phyloP scores from a whole-genome alignment of 1,140 invertebrate species.

The Stegodyphus mimosarum region DNA sequence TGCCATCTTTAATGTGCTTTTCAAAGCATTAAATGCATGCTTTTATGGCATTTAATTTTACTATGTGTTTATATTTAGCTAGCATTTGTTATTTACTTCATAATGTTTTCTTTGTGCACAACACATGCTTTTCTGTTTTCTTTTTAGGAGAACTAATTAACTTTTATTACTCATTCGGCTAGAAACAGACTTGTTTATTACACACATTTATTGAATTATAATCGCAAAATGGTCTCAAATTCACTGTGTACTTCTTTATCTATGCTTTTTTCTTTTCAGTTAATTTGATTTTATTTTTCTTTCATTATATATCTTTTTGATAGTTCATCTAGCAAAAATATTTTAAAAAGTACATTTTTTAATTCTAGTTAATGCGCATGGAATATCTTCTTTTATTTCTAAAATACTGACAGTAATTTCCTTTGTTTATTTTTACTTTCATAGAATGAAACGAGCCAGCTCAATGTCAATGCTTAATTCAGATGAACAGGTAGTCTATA shows the following conservation, averaged over 20 bases:
- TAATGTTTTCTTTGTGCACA: slow-evolving; percentile 13
- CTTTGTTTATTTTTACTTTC: background rate
- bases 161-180: background rate
- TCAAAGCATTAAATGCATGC: background rate
- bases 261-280: slow-evolving; percentile 5
- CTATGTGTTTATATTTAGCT: background rate
- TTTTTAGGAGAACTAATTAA: background rate
- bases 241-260: background rate
- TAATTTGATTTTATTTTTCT: background rate
- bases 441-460: slow-evolving; percentile 76
- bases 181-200: background rate
- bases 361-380: background rate
- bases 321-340: background rate
- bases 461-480: slow-evolving; percentile 75
- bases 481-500: slow-evolving; percentile 59
- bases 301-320: too few relatives aligned
- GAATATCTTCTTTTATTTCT: background rate
- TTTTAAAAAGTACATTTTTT: background rate
- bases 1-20: too few relatives aligned
- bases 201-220: background rate
- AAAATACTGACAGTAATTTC: background rate
- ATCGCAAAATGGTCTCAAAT: background rate
- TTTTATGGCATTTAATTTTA: background rate
- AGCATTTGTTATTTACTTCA: too few relatives aligned
- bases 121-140: slow-evolving; percentile 58